These are phyloP conservation scores for Anguilla obscura DNA, from an alignment of 2,797 vertebrate species.

Conservation along the genomic window DNA sequence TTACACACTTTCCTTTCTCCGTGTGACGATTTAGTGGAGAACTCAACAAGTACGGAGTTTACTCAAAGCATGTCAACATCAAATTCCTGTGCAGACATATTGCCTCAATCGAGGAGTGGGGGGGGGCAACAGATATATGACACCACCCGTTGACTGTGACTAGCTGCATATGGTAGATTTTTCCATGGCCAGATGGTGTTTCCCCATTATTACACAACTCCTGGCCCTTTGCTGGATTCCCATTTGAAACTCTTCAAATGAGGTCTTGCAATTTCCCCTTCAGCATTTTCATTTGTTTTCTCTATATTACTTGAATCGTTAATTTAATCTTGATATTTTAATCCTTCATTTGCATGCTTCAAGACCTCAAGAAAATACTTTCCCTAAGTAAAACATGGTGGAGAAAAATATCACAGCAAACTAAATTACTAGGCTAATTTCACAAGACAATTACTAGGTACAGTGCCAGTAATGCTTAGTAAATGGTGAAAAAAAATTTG, in stretches of 20 bases:
- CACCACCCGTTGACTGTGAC: constrained; percentile 46
- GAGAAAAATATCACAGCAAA: no score
- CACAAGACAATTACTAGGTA: no score
- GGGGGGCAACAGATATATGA: constrained; percentile 39
- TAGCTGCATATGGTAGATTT: constrained; percentile 51
- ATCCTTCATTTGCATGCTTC: background rate
- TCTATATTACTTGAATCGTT: background rate
- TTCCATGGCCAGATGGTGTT: constrained; percentile 51
- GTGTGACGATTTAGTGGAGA: constrained; percentile 31
- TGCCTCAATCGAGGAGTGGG: constrained; percentile 44
- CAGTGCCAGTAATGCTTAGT: no score
- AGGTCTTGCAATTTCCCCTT: background rate
- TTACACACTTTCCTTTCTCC: background rate
- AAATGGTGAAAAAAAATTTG: no score
- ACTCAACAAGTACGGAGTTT: constrained; percentile 42
- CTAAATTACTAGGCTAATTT: no score
- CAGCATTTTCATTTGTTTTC: background rate
- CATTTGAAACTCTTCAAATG: constrained; percentile 22
- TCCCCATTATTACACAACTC: constrained; percentile 42
- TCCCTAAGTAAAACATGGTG: no score
- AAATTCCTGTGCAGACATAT: constrained; percentile 46
- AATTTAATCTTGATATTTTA: background rate
- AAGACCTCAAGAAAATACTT: background rate
- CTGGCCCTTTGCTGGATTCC: constrained; percentile 31
- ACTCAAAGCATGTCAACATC: constrained; percentile 50